Base-by-base conservation (phyloP, 2,113 vertebrate species). In the Psittacula cyanocephala region DNA sequence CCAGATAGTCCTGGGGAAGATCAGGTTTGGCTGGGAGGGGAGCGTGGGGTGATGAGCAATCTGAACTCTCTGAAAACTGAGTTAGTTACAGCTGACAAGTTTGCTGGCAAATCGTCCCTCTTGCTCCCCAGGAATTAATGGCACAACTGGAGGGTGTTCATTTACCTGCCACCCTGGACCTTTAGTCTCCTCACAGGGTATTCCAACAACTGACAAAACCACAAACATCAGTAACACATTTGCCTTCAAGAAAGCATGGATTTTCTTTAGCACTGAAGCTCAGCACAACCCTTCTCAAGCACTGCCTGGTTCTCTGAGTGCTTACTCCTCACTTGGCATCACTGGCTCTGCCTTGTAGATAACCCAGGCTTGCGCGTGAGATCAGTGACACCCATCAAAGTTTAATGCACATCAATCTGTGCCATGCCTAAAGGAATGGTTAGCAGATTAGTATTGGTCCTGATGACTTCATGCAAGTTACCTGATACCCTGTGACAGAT, bases 71-170 rank as follows among this genome's bases (percentile, higher is more conserved):
- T 79, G 41, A 69, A 92, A 87, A 79, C 13, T 1, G 4, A 86
- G 90, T 96, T 95, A 96, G 95, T 93, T 71, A 94, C 93, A 84
- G 92, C 62, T 91, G 91, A 93, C n/a, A 69, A 57, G 57, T 91
- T 90, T 78, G 43, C 69, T 52, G 62, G 55, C 71, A 65, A 94
- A 69, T 41, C 72, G 55, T 91, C 59, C 41, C 31, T 53, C 65
- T 93, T 5, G 14, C 25, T 96, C 17, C 83, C 13, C 43, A 49
- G 65, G 53, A 79, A 95, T 93, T 94, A 96, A 97, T 95, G 74
- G 77, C 88, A 84, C 91, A 96, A 94, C 93, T 82, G 84, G 59
- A 95, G 83, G 88, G 62, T 96, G 93, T 96, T 96, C 86, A 96
- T 97, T 97, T 93, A 96, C 92, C 70, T 89, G 77, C 50, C n/a